Base-by-base conservation (phyloP, 2,888 invertebrate species). In the Euzophera pinguis region DNA sequence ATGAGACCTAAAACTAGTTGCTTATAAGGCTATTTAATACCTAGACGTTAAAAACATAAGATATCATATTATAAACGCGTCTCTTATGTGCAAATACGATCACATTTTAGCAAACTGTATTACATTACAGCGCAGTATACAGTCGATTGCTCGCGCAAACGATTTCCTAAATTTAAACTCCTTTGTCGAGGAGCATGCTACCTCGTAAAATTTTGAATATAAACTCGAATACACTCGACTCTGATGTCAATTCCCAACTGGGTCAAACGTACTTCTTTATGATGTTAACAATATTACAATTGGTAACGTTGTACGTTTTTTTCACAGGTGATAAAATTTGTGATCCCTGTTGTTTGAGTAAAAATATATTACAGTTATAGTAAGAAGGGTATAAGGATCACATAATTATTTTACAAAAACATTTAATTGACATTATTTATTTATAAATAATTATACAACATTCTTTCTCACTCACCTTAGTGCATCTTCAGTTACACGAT, bases 271-370 rank as follows among this genome's bases (percentile, higher is more conserved):
- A 54, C 53, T 54, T 53, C 2, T 32, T 56, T 55, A 54, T 38
- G 41, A 38, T 49, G 45, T 49, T 55, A 53, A 56, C 56, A 56
- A 54, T 50, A 54, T 56, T 56, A 53, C 52, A 53, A 54, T 56
- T 54, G 55, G 50, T 55, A 51, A 42, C 50, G 13, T 50, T 10
- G 14, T 38, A 14, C n/a, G n/a, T 14, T 38, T 29, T 49, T 27
- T 39, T 38, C 27, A 9, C n/a, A 48, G 37, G 27, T 27, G 48
- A 5, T 38, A 37, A 16, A 48, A 48, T 42, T 29, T 29, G 8
- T 10, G 13, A 7, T 38, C 1, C 22, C 5, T 22, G 22, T 22
- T 22, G 2, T 22, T 22, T 22, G 22, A 5, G 5, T 22, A 22
- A 22, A 2, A 22, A 5, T 22, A 2, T 22, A 22, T 3, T 3